Evolutionary conservation across 2,113 vertebrate genomes (phyloP).

Genomic region (Sinocyclocheilus anshuiensis): DNA sequence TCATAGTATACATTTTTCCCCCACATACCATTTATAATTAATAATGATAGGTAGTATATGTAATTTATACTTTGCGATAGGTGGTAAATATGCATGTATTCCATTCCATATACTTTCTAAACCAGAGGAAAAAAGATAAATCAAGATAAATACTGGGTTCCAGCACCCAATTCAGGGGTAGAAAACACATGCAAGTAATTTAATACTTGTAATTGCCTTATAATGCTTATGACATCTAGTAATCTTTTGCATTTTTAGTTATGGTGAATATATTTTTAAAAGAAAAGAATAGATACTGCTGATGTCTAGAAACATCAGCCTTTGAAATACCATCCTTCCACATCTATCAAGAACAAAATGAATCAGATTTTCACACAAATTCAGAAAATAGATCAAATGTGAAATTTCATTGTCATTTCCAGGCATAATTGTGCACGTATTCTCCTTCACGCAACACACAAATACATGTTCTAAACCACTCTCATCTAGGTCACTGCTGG

Average conservation of each 20-base stretch:
- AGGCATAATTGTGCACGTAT: not conserved
- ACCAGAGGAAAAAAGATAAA: not conserved
- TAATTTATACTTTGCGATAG: not conserved
- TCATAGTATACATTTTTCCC: not conserved
- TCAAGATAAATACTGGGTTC: too few relatives aligned
- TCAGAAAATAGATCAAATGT: not conserved
- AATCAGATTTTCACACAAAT: not conserved
- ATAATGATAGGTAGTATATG: not conserved
- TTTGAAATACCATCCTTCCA: not conserved
- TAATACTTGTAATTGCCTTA: not conserved
- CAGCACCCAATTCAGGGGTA: too few relatives aligned
- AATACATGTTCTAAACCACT: slow-evolving; percentile 49
- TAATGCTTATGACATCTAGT: too few relatives aligned
- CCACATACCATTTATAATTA: not conserved
- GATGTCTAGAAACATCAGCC: not conserved
- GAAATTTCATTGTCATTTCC: slow-evolving; percentile 12
- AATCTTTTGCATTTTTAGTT: not conserved
- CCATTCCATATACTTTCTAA: not conserved
- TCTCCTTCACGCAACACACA: slow-evolving; percentile 33
- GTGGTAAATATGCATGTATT: not conserved
- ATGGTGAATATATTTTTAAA: not conserved
- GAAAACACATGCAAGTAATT: not conserved
- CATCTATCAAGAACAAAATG: not conserved
- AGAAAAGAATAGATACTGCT: not conserved
- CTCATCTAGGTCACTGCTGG: slow-evolving; percentile 63